Percentiles rank a stretch among this genome's conserved stretches.
phyloP scores from a whole-genome alignment of 37 sponge, comb jelly and placozoan genomes.

The Haliclona indistincta region DNA sequence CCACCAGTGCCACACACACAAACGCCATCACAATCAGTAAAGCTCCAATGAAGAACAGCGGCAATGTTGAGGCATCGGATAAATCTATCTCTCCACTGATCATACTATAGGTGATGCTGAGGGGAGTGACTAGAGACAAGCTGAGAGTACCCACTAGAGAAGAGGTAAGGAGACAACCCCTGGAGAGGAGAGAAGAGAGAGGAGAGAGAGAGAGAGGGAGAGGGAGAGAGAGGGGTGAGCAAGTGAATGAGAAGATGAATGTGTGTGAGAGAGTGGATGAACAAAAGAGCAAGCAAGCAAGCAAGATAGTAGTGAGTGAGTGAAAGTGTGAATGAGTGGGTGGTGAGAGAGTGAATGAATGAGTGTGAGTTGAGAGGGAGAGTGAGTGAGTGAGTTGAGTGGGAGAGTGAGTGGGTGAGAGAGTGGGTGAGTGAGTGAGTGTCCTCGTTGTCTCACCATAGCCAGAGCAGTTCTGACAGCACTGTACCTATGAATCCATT shows the following conservation, averaged over 20 bases:
- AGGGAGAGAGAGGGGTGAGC: too few species aligned
- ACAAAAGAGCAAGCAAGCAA: too few species aligned
- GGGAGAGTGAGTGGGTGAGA: too few species aligned
- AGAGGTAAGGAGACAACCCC: conserved; percentile 79
- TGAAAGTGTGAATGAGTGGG: too few species aligned
- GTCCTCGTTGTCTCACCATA: conserved; percentile 89
- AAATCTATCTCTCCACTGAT: conserved; percentile 54
- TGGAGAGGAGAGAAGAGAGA: conserved; percentile 13
- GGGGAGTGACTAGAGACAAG: conserved; percentile 77
- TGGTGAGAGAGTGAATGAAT: too few species aligned
- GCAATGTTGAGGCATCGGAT: conserved; percentile 48
- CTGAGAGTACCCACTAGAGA: conserved; percentile 78
- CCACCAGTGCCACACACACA: conserved; percentile 62
- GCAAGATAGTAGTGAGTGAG: too few species aligned
- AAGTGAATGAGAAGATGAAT: too few species aligned
- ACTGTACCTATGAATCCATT: conserved; percentile 91
- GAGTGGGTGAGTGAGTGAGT: too few species aligned
- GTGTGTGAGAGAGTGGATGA: too few species aligned
- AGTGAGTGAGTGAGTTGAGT: too few species aligned
- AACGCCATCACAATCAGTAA: conserved; percentile 54
- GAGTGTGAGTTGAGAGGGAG: too few species aligned
- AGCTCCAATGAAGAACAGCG: conserved; percentile 61
- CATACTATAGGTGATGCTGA: conserved; percentile 79
- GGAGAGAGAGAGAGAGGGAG: too few species aligned
- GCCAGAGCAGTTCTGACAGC: conserved; percentile 88